Conservation (phyloP, 92 coral and sea anemone genomes). For the Siderastrea radians region DNA sequence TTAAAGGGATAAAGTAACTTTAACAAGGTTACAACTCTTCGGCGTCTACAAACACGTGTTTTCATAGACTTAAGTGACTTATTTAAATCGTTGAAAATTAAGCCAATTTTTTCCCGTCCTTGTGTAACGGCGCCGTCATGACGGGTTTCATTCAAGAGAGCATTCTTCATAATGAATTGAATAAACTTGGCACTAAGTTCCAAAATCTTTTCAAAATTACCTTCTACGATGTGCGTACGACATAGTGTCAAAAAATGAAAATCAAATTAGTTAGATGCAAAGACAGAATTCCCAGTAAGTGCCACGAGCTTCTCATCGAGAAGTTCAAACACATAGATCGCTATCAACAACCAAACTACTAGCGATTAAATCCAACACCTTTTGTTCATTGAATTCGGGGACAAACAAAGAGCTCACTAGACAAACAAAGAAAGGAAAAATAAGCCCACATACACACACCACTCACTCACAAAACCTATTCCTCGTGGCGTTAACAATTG, state of each 20-base stretch:
- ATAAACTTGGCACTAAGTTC: conserved; percentile 47
- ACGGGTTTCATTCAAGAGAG: conserved; percentile 61
- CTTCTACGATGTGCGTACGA: background rate
- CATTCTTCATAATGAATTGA: conserved; percentile 75
- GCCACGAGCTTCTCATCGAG: background rate
- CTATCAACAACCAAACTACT: conserved; percentile 21
- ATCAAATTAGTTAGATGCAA: conserved; percentile 12
- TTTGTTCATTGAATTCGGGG: conserved; percentile 51
- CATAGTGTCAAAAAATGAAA: conserved; percentile 14
- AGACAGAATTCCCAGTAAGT: background rate
- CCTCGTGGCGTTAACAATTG: conserved; percentile 39
- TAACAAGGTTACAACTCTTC: conserved; percentile 37
- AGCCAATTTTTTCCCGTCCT: conserved; percentile 44
- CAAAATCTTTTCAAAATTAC: background rate
- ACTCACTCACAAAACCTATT: conserved; percentile 12
- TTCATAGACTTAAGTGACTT: conserved; percentile 36
- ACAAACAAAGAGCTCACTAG: conserved; percentile 36
- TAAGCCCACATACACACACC: conserved; percentile 6
- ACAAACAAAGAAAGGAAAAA: conserved; percentile 38
- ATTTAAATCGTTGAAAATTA: conserved; percentile 26
- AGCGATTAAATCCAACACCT: conserved; percentile 48
- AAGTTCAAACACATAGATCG: conserved; percentile 40
- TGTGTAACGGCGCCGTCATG: conserved; percentile 79
- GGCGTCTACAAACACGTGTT: conserved; percentile 40
- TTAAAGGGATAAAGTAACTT: conserved; percentile 11